These are phyloP conservation scores for Avahi laniger DNA, from an alignment of 2,797 vertebrate species.

Conservation along the genomic window DNA sequence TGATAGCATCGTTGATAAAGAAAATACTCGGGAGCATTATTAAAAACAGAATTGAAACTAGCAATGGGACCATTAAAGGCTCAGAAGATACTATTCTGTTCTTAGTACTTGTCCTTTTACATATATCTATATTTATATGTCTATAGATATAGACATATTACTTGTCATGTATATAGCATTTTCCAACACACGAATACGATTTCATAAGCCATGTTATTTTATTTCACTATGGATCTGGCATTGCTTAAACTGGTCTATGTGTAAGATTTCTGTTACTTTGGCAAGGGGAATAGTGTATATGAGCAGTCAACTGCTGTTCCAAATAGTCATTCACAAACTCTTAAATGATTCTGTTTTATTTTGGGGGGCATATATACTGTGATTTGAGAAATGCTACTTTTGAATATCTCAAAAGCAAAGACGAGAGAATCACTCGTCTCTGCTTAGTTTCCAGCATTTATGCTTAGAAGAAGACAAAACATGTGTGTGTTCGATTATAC, in stretches of 20 bases:
- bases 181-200: neutral
- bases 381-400: slow-evolving; percentile 59
- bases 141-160: neutral
- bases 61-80: neutral
- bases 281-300: neutral
- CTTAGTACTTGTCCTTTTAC: neutral
- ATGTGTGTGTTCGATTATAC: neutral
- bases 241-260: slow-evolving; percentile 18
- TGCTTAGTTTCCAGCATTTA: slow-evolving; percentile 38
- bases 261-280: neutral
- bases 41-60: slow-evolving; percentile 48
- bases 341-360: slow-evolving; percentile 3
- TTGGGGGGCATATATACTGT: slow-evolving; percentile 8
- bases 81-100: slow-evolving; percentile 12
- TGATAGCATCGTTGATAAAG: neutral
- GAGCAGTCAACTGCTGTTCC: neutral
- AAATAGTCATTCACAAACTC: neutral
- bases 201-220: slow-evolving; percentile 25
- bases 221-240: neutral
- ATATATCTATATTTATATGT: neutral
- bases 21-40: slow-evolving; percentile 30
- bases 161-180: neutral
- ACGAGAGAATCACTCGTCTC: neutral
- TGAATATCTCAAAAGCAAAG: too few species aligned
- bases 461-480: slow-evolving; percentile 34